Base-by-base conservation (phyloP, 2,888 invertebrate genomes). In the Hypolimnas misippus region DNA sequence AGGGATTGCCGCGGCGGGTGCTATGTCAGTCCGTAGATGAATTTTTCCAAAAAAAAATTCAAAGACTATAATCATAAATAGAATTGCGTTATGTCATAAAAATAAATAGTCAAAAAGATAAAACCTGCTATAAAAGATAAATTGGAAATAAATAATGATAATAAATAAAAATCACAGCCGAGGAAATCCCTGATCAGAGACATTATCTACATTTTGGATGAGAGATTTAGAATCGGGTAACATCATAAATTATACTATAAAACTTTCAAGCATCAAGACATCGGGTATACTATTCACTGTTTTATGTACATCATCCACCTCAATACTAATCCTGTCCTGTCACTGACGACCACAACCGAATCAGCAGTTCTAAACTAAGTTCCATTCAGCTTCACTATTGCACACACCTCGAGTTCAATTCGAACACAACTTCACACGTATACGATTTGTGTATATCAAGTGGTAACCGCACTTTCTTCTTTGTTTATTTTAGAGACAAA, bases 231-330 rank as follows among this genome's bases (percentile, higher is more conserved):
- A 68, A 69, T 73, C 70, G 76, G 78, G 81, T 81, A 82, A 84
- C 73, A 78, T 75, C 65, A 71, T 49, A 78, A 78, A 78, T 76
- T 70, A 78, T 74, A 81, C 54, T 50, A 42, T 53, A 57, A 54
- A 46, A 16, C 10, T 31, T 42, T 53, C 57, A 49, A 49, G 25
- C 49, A 49, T 49, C 16, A 29, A 49, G 49, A 29, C 25, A 25
- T 29, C 49, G 49, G 49, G 49, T 49, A 7, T 8, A 49, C 14
- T 29, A 29, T 29, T 49, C 49, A 29, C 29, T 49, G 21, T 21
- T 46, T 0, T 54, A 54, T 53, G 25, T 54, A 46, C 59, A 54
- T 46, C 38, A 35, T 49, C 17, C 33, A 44, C 42, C 21, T 1
- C 38, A 29, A 35, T 35, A 25, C 44, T 44, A 44, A 44, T 16